Evolutionary conservation across 2,888 invertebrate species (phyloP), one percentile per base, ranked within the genome.

Genomic region (Octonoba sinensis): DNA sequence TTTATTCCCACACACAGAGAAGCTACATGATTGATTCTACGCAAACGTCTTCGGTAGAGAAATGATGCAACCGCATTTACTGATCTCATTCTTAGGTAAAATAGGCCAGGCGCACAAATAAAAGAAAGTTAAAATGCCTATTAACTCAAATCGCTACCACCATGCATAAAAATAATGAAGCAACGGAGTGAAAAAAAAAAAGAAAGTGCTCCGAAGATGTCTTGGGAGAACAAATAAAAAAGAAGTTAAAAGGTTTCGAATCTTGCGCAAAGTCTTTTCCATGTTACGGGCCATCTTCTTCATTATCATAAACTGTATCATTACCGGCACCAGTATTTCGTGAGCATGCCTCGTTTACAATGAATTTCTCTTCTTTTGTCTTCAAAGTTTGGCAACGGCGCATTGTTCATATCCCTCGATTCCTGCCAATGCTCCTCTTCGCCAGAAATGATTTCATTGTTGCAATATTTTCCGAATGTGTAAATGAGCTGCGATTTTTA

Each of bases 291-390:
- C 36, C 36, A 36, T 78, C 78, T 71, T 66, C 66, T 78, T 71
- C 78, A 78, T 78, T 78, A 78, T 64, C 77, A 78, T 78, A 78
- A 78, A 78, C 57, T 78, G 78, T 71, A 78, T 78, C 78, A 78
- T 78, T 71, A 78, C 51, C 18, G 20, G 22, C 69, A 13, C 18
- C 15, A 47, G 74, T 56, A 16, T 74, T 67, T 66, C 74, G 74
- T 74, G 74, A 22, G 57, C 36, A 49, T 54, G 24, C 47, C 47
- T 44, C 44, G 44, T 57, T 56, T 66, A 57, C 56, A 18, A 44
- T 22, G 64, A 64, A 49, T 51, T 65, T 57, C 56, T 27, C 56
- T 74, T 56, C 66, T 66, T 74, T 66, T 66, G 65, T 66, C 57
- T 66, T 27, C 56, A 12, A 65, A 74, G 74, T 66, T 65, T 66